These are phyloP conservation scores for Myripristis murdjan DNA, from an alignment of 2,797 vertebrate genomes.

Conservation along the genomic window DNA sequence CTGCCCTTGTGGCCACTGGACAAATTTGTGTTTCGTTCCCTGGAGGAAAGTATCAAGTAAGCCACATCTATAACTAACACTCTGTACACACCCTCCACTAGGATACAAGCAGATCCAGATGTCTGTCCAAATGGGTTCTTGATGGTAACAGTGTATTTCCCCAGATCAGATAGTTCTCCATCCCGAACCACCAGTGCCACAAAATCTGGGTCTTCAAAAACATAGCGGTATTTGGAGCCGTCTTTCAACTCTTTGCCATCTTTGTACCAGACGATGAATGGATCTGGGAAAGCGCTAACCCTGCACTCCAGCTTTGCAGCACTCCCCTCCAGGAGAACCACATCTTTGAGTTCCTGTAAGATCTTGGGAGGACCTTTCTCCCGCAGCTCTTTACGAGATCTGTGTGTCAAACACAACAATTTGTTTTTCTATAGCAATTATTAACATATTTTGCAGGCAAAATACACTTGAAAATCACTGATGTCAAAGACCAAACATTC, in stretches of 20 bases:
- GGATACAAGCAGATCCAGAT: constrained; percentile 76
- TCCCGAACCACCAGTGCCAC: constrained; percentile 79
- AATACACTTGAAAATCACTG: not conserved
- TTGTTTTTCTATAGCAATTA: not conserved
- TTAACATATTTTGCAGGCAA: not conserved
- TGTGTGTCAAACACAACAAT: constrained; percentile 14
- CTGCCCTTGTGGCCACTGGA: not conserved
- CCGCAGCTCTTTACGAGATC: constrained; percentile 77
- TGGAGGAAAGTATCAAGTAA: not conserved
- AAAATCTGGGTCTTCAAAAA: constrained; percentile 82
- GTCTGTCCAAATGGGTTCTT: constrained; percentile 82
- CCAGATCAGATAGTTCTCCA: constrained; percentile 74
- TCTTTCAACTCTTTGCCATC: constrained; percentile 79
- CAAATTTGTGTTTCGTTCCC: not conserved
- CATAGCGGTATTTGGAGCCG: constrained; percentile 78
- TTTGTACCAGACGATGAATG: constrained; percentile 83
- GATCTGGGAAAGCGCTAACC: constrained; percentile 81
- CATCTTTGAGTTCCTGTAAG: constrained; percentile 81
- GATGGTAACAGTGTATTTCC: constrained; percentile 79
- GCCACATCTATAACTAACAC: not conserved
- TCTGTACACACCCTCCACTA: constrained; percentile 75
- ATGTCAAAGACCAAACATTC: not conserved
- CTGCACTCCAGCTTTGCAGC: constrained; percentile 80
- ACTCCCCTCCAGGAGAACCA: constrained; percentile 80
- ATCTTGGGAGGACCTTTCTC: constrained; percentile 81